Percentiles rank a stretch among this genome's conserved stretches.
Evolutionary conservation across 2,113 vertebrate genomes (phyloP).

Genomic region (Neomonachus schauinslandi): DNA sequence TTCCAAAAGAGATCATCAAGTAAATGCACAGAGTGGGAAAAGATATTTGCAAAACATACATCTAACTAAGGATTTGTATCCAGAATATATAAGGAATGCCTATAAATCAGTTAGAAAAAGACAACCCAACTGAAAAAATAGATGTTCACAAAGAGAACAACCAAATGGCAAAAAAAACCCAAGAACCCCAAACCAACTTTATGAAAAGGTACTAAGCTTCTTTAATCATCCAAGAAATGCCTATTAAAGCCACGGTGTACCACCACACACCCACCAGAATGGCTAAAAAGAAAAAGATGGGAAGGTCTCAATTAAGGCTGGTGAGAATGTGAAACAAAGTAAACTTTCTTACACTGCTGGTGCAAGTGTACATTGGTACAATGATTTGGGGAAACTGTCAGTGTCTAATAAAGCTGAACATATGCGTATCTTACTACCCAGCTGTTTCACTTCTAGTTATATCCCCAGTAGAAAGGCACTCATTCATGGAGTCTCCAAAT

Average conservation of each 20-base stretch:
- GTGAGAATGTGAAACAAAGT: neutral
- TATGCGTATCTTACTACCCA: neutral
- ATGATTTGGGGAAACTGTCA: conserved; percentile 7
- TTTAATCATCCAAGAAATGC: neutral
- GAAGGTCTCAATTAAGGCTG: neutral
- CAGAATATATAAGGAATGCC: neutral
- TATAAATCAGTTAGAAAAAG: neutral
- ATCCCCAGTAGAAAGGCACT: neutral
- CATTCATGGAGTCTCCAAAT: neutral
- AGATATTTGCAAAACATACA: neutral
- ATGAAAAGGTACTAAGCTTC: neutral
- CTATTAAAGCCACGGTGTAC: neutral
- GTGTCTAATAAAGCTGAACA: conserved; percentile 34
- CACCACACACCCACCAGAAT: neutral
- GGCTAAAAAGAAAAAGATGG: neutral
- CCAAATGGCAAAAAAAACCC: neutral
- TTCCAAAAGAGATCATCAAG: neutral
- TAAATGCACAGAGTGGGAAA: neutral
- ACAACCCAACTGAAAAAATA: neutral
- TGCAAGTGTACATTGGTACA: neutral
- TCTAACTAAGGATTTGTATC: neutral
- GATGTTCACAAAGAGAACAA: neutral
- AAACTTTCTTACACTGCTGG: neutral
- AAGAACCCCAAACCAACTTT: neutral
- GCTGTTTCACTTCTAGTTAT: neutral